A percentile compares a stretch with the other conserved stretches of the same genome.
Evolutionary conservation across 1,140 invertebrate species (phyloP).

Genomic region (Cherax destructor): DNA sequence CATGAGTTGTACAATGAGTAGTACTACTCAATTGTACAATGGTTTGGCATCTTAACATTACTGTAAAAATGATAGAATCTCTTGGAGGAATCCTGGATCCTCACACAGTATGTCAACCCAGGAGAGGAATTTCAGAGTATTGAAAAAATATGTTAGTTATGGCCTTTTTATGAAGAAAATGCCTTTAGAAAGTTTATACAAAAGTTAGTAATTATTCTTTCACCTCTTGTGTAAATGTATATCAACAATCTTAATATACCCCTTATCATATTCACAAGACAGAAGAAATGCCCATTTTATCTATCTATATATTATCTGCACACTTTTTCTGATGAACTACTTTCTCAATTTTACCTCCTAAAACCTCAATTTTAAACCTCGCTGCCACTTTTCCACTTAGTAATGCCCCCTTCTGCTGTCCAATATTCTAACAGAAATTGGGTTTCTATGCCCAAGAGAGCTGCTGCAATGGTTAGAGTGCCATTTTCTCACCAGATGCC

Average conservation of each 20-base stretch:
- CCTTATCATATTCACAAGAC: background rate
- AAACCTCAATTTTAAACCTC: too few species aligned
- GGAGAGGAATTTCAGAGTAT: background rate
- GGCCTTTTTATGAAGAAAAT: background rate
- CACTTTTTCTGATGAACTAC: too few species aligned
- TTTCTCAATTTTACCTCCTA: too few species aligned
- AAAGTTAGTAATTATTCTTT: background rate
- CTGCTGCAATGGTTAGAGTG: too few species aligned
- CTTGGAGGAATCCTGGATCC: background rate
- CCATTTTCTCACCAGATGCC: too few species aligned
- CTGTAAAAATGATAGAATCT: background rate
- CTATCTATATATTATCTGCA: too few species aligned
- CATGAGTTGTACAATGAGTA: too few species aligned
- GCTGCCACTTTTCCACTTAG: too few species aligned
- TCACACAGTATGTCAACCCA: background rate
- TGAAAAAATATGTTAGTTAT: background rate
- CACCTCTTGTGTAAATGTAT: background rate
- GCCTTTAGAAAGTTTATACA: background rate
- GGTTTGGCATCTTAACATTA: background rate
- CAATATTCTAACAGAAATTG: too few species aligned
- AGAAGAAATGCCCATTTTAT: too few species aligned
- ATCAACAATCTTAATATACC: background rate
- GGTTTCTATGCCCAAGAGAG: too few species aligned
- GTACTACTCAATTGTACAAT: background rate
- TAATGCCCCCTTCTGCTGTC: too few species aligned